phyloP scores from a whole-genome alignment of 2,113 vertebrate genomes.

The Otis tarda region DNA sequence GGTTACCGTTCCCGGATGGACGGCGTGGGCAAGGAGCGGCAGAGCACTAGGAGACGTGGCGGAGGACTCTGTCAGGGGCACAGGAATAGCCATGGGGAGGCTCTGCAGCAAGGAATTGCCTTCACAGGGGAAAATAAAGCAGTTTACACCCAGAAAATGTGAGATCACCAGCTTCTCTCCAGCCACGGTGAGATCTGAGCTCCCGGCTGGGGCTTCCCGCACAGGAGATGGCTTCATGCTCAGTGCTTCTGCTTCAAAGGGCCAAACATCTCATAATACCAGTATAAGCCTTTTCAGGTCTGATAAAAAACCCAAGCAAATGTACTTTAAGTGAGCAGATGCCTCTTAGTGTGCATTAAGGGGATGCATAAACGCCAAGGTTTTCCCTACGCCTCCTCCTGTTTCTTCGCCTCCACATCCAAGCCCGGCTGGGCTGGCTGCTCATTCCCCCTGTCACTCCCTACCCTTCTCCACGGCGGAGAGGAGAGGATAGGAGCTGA shows the following conservation, averaged over 20 bases:
- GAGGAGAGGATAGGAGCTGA: constrained; percentile 31
- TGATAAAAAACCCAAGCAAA: background rate
- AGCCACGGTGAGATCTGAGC: background rate
- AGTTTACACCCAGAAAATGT: accelerated
- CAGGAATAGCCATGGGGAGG: too few relatives aligned
- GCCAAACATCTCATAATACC: background rate
- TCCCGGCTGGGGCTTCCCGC: accelerated
- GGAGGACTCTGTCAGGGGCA: background rate
- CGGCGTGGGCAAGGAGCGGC: background rate
- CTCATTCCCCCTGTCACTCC: background rate
- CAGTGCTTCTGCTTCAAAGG: background rate
- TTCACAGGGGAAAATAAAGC: background rate
- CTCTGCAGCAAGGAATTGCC: background rate
- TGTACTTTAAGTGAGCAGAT: background rate
- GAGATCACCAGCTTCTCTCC: background rate
- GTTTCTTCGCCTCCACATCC: background rate
- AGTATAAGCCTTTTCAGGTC: background rate
- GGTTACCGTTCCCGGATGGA: background rate
- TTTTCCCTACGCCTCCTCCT: background rate
- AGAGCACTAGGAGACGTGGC: accelerated
- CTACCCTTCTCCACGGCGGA: background rate
- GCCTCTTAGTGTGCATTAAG: background rate
- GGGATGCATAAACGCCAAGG: too few relatives aligned
- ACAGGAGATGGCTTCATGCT: accelerated
- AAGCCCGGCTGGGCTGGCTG: background rate